phyloP scores from a whole-genome alignment of 1,140 invertebrate genomes.

The Procambarus virginalis region DNA sequence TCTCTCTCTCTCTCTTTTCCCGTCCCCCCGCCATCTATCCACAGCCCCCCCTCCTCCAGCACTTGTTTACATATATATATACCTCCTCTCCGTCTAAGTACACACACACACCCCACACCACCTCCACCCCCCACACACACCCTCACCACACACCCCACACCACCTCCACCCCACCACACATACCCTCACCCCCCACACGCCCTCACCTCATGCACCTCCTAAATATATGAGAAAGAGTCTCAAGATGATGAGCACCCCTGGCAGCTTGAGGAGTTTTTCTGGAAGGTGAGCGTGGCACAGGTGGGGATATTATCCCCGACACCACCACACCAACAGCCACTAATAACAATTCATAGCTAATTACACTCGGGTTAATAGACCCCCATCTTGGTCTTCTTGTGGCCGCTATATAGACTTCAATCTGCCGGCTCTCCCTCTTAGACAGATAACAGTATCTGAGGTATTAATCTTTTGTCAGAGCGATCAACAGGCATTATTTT shows the following conservation, averaged over 20 bases:
- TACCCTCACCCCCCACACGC: background rate
- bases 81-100: no score
- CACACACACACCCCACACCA: no score
- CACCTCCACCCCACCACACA: background rate
- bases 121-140: background rate
- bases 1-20: no score
- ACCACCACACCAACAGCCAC: constrained; percentile 20
- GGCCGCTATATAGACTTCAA: constrained; percentile 28
- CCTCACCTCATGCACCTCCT: constrained; percentile 21
- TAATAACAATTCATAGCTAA: constrained; percentile 38
- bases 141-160: background rate
- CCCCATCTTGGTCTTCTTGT: background rate
- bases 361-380: constrained; percentile 36
- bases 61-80: no score
- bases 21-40: no score
- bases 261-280: background rate
- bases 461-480: background rate
- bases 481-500: no score
- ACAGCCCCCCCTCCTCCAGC: no score
- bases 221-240: constrained; percentile 38
- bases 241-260: constrained; percentile 5
- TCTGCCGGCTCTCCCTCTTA: background rate
- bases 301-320: constrained; percentile 21
- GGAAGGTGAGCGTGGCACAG: background rate
- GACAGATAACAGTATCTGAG: constrained; percentile 20